phyloP scores from a whole-genome alignment of 2,888 invertebrate species.

The Lepetodrilus schrolli region DNA sequence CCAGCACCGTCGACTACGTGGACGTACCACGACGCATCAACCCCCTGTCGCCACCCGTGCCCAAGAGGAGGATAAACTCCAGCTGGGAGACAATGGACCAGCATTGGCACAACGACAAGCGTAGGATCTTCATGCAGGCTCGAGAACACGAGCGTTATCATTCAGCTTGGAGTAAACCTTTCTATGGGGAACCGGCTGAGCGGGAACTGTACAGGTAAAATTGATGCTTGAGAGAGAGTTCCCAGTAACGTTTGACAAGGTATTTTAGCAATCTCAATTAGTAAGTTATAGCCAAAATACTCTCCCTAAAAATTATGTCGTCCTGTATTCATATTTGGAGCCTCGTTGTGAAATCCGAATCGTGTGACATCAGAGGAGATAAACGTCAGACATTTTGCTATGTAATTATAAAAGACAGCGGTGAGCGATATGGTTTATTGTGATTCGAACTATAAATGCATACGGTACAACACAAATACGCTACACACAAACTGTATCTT shows the following conservation, averaged over 20 bases:
- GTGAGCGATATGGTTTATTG: no score
- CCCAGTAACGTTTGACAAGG: neutral
- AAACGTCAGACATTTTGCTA: no score
- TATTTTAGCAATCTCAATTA: neutral
- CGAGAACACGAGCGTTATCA: constrained; percentile 72
- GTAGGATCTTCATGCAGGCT: constrained; percentile 69
- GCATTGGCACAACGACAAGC: constrained; percentile 70
- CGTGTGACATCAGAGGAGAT: no score
- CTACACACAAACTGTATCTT: no score
- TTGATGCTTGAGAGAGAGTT: no score
- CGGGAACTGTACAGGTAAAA: constrained; percentile 72
- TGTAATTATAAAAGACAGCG: no score
- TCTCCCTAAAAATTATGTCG: no score
- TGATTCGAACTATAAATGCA: no score
- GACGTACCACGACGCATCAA: constrained; percentile 64
- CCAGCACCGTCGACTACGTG: constrained; percentile 59
- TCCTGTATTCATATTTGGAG: neutral
- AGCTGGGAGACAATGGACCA: constrained; percentile 71
- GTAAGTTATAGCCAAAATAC: no score
- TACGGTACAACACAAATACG: no score
- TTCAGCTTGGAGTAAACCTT: constrained; percentile 72
- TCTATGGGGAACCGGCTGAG: constrained; percentile 71
- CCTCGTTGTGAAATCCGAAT: no score
- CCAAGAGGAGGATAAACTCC: constrained; percentile 64
- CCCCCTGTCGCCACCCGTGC: constrained; percentile 68